These are phyloP conservation scores for Drosophila macrothrix DNA, from an alignment of 2,888 invertebrate species.

Conservation along the genomic window DNA sequence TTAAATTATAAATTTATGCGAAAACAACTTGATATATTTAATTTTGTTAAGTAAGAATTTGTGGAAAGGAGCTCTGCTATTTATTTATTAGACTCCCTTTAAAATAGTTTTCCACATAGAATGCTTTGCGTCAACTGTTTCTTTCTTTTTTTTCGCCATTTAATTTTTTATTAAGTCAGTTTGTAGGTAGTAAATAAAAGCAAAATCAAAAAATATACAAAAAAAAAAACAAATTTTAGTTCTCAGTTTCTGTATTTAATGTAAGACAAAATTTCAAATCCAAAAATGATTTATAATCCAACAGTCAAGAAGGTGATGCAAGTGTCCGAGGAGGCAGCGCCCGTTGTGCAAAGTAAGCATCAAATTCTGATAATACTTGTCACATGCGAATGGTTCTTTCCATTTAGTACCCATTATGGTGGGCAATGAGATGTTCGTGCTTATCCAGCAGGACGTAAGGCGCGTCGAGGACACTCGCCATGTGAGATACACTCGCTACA, in stretches of 20 bases:
- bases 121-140: background rate
- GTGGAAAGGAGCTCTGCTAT: background rate
- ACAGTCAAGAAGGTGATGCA: constrained; percentile 57
- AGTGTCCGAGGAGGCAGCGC: constrained; percentile 75
- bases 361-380: background rate
- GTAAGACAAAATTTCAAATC: constrained; percentile 12
- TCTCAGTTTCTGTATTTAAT: background rate
- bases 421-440: constrained; percentile 72
- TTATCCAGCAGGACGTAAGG: constrained; percentile 82
- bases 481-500: constrained; percentile 64
- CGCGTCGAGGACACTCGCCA: constrained; percentile 77
- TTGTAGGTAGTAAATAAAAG: background rate
- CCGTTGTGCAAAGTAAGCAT: constrained; percentile 71
- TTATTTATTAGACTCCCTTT: background rate
- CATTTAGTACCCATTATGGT: constrained; percentile 75
- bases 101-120: background rate
- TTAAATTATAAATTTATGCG: background rate
- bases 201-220: too few species aligned
- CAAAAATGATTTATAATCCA: constrained; percentile 38
- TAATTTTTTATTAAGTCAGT: background rate
- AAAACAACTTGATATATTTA: background rate
- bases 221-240: background rate
- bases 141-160: background rate
- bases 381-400: background rate
- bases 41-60: background rate